A percentile compares a stretch with the other conserved stretches of the same genome.
phyloP scores from a whole-genome alignment of 1,140 invertebrate species.

The Callitettix versicolor region DNA sequence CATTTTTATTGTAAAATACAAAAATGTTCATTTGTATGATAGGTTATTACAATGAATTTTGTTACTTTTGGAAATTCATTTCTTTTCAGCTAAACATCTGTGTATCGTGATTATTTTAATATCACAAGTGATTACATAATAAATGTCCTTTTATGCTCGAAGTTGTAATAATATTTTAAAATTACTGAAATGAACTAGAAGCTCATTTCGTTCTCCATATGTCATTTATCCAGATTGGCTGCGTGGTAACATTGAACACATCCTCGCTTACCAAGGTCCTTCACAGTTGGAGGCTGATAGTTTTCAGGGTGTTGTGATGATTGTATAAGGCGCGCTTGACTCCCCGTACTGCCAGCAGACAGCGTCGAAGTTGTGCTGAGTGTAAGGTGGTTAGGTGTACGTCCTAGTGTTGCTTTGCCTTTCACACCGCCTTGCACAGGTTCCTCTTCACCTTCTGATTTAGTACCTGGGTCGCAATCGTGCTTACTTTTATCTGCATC shows the following conservation, averaged over 20 bases:
- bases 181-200: conserved; percentile 15
- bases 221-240: conserved; percentile 9
- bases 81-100: no score
- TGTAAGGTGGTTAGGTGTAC: conserved; percentile 84
- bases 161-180: no score
- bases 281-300: conserved; percentile 72
- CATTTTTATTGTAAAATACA: no score
- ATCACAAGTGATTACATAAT: no score
- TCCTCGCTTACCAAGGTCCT: conserved; percentile 66
- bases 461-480: conserved; percentile 59
- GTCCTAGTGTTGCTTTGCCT: conserved; percentile 60
- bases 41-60: no score
- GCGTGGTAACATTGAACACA: conserved; percentile 15
- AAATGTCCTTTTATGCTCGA: no score
- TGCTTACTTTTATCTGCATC: conserved; percentile 31
- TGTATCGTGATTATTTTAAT: no score
- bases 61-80: no score
- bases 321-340: conserved; percentile 85
- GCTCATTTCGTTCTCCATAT: conserved; percentile 13
- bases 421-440: conserved; percentile 37
- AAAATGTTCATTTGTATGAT: no score
- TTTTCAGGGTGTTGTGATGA: conserved; percentile 84
- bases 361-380: conserved; percentile 86
- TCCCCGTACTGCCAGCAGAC: conserved; percentile 85
- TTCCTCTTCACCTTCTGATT: conserved; percentile 81